These are phyloP conservation scores for Aspidiotus destructor DNA, from an alignment of 2,888 invertebrate species.

Conservation along the genomic window DNA sequence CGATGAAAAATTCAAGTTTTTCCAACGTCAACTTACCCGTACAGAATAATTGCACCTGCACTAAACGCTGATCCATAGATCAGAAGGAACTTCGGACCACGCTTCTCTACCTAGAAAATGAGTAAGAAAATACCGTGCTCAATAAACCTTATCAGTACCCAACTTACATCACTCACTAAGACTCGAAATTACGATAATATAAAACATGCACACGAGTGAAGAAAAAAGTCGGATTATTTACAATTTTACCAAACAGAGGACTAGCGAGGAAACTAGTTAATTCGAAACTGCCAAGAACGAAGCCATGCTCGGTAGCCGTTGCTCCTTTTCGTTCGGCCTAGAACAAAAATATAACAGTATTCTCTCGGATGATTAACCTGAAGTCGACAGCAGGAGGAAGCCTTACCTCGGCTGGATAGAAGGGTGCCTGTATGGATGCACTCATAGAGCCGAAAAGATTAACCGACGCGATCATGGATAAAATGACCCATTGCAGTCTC, in stretches of 20 bases:
- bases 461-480: slow-evolving; percentile 41
- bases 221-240: slow-evolving; percentile 40
- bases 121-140: too few relatives aligned
- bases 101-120: slow-evolving; percentile 5
- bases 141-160: too few relatives aligned
- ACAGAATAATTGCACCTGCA: not conserved
- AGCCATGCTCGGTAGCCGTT: slow-evolving; percentile 69
- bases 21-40: not conserved
- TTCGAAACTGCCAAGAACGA: slow-evolving; percentile 80
- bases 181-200: too few relatives aligned
- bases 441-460: slow-evolving; percentile 44
- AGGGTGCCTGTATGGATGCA: slow-evolving; percentile 45
- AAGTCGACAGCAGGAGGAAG: not conserved
- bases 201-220: too few relatives aligned
- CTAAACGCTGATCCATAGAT: too few relatives aligned
- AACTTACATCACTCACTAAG: too few relatives aligned
- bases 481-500: slow-evolving; percentile 41
- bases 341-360: slow-evolving; percentile 35
- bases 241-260: slow-evolving; percentile 69
- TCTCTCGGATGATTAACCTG: too few relatives aligned
- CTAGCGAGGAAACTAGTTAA: slow-evolving; percentile 71
- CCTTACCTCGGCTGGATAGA: slow-evolving; percentile 44
- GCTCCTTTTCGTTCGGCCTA: slow-evolving; percentile 75
- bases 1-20: not conserved
- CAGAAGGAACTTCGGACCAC: too few relatives aligned